Base-by-base conservation (phyloP, 37 sponge, comb jelly and placozoan species). In the Diacarnus erythraeanus region DNA sequence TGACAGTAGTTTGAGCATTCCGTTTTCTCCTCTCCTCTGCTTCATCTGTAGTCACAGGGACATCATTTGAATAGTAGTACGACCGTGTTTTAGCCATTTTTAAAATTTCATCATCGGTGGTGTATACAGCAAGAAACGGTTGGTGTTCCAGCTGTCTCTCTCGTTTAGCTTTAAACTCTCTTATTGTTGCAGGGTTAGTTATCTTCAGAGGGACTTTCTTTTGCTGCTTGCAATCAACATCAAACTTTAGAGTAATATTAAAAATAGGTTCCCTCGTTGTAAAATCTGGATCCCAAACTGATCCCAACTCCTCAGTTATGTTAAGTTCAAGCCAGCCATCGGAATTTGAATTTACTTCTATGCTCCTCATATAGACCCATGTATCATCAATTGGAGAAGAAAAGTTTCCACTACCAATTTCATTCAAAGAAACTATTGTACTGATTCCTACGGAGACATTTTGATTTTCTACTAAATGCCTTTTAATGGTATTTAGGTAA, bases 301-400 rank as follows among this genome's bases (percentile, higher is more conserved):
- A 6, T 57, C 29, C 17, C 3, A 87, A 17, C 0, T 68, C 71
- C 2, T 76, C 61, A 6, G 81, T 87, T 23, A 87, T 33, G 63
- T 87, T 37, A 39, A 80, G 67, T 43, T 87, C 87, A 21, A 66
- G 1, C 76, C 76, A 87, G 51, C 12, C 51, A 47, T 47, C 12
- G 6, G 51, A 47, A 12, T 47, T 47, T 12, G 10, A 12, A 15
- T 6, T 47, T 12, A 47, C 51, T 47, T 47, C 10, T 47, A 47
- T 47, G 51, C 10, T 47, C 51, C 12, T 47, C 12, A 47, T 47
- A 15, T 6, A 12, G 12, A 47, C 51, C 51, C 51, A 47, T 47
- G 51, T 15, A 6, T 47, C 51, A 15, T 47, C 51, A 47, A 15
- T 12, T 15, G 6, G 12, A 15, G 51, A 47, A 6, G 51, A 47